A percentile compares a stretch with the other conserved stretches of the same genome.
Evolutionary conservation across 2,113 vertebrate genomes (phyloP).

Genomic region (Monarcha castaneiventris): DNA sequence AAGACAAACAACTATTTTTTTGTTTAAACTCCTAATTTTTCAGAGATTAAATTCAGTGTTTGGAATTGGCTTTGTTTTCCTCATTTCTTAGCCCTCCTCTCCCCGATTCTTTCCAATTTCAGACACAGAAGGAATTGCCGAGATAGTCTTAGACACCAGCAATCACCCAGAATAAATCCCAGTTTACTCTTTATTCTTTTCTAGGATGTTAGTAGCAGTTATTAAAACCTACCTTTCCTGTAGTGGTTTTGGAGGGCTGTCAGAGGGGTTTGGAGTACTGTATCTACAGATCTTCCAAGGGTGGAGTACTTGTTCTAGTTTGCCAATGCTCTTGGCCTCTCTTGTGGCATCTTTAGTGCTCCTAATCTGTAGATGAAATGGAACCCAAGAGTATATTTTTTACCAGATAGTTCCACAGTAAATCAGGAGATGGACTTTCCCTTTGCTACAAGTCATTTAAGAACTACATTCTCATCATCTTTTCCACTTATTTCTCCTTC

Average conservation of each 20-base stretch:
- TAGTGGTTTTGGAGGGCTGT: neutral
- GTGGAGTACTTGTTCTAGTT: constrained; percentile 4
- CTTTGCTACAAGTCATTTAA: neutral
- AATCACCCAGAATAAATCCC: neutral
- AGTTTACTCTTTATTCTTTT: neutral
- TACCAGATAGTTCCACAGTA: neutral
- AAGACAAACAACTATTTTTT: neutral
- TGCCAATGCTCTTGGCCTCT: neutral
- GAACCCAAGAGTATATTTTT: neutral
- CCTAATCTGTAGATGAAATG: neutral
- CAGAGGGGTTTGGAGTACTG: neutral
- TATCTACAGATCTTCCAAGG: constrained; percentile 21
- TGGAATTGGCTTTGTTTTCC: neutral
- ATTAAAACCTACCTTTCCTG: constrained; percentile 21
- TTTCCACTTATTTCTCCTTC: constrained; percentile 9
- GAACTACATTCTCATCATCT: neutral
- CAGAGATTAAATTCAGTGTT: neutral
- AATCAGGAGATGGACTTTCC: neutral
- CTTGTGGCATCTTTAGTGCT: neutral
- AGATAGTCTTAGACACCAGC: neutral
- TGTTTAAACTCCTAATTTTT: neutral
- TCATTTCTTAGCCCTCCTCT: neutral
- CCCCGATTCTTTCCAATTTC: neutral
- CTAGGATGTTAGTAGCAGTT: neutral
- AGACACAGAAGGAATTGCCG: neutral